These are phyloP conservation scores for Heliothis virescens DNA, from an alignment of 1,140 invertebrate genomes.

Conservation along the genomic window DNA sequence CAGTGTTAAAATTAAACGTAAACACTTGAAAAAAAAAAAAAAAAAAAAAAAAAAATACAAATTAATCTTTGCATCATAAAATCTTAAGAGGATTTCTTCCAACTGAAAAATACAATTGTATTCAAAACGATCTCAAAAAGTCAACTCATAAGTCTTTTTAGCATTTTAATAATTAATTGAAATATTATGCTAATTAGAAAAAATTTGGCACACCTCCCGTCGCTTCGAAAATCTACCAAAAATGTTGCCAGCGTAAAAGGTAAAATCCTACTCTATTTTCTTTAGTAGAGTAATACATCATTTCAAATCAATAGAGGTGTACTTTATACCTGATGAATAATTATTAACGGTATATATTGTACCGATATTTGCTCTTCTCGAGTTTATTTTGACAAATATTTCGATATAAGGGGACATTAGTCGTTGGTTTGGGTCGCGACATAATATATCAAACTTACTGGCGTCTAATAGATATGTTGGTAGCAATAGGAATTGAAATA, in stretches of 20 bases:
- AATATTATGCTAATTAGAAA: background rate
- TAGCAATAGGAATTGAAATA: background rate
- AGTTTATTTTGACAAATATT: slow-evolving; percentile 39
- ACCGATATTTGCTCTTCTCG: background rate
- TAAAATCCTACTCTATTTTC: background rate
- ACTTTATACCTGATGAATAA: slow-evolving; percentile 7
- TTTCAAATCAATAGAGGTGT: slow-evolving; percentile 5
- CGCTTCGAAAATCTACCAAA: background rate
- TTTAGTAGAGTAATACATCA: slow-evolving; percentile 1
- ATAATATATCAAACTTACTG: slow-evolving; percentile 21
- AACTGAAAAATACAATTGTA: no score
- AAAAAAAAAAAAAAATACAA: no score
- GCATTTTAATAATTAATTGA: no score
- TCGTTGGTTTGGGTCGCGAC: background rate
- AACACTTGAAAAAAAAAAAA: no score
- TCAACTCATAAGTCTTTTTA: no score
- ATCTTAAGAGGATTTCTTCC: no score
- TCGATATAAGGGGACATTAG: slow-evolving; percentile 28
- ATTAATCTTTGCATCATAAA: no score
- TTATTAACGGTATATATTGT: slow-evolving; percentile 1
- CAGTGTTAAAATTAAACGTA: no score
- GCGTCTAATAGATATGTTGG: background rate
- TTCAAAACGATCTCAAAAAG: no score
- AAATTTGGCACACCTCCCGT: background rate
- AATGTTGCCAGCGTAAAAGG: slow-evolving; percentile 10